Evolutionary conservation across 2,888 invertebrate species (phyloP), one percentile per base, ranked within the genome.

Genomic region (Netelia fuscicornis): DNA sequence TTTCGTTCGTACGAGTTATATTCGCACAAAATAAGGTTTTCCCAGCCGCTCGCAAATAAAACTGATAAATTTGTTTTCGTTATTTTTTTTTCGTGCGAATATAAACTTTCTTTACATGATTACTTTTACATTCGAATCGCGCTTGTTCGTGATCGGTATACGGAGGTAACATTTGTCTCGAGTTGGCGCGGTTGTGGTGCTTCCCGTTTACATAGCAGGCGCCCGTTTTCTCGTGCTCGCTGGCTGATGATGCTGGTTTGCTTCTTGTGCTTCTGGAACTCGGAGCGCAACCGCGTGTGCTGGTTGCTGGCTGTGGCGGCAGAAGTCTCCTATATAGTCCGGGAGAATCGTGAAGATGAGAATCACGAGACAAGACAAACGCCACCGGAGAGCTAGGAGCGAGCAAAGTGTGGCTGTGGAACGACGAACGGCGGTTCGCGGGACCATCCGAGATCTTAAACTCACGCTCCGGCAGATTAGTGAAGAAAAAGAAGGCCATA

Each of bases 361-460:
- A 87, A 87, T 87, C 84, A 86, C 71, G 77, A 83, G 84, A 84
- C 86, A 86, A 87, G 86, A 86, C 87, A 87, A 85, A 87, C 85
- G 85, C 84, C 71, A 84, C 48, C 37, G 58, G 60, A 58, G 68
- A 77, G 80, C 82, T 80, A 77, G 81, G 77, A 74, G 58, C 72
- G n/a, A 68, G 85, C 84, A 81, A 81, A 87, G 82, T 87, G 82
- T 81, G 80, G 86, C 85, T 84, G 81, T 70, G 71, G 74, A 79
- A 65, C 67, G 74, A 62, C 72, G 78, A 77, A 67, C 72, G 64
- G 58, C 56, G 20, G 30, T 2, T 17, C 70, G 81, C 81, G 82
- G 83, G 74, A 83, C 79, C 84, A 80, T 86, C 79, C 82, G 68
- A 87, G 87, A 87, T 87, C 85, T 84, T 84, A 84, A 86, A 86